Evolutionary conservation across 2,113 vertebrate genomes (phyloP).

Genomic region (Leptobrachium ailaonicum): DNA sequence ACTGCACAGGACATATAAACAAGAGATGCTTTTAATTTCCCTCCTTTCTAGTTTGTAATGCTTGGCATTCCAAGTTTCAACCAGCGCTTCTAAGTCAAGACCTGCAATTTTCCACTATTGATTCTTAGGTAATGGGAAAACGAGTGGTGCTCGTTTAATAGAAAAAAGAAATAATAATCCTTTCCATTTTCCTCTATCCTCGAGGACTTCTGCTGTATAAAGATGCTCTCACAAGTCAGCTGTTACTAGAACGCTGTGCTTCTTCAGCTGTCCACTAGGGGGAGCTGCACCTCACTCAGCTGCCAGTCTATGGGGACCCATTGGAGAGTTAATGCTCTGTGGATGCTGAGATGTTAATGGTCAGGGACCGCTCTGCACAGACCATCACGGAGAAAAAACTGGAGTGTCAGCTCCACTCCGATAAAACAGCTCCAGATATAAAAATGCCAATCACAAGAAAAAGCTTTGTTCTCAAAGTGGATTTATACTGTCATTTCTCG

Average conservation of each 20-base stretch:
- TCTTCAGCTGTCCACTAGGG: neutral
- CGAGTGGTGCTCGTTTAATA: neutral
- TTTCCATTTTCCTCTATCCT: neutral
- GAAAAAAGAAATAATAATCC: neutral
- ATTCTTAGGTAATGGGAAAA: neutral
- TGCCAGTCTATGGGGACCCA: slow-evolving; percentile 34
- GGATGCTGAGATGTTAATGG: slow-evolving; percentile 48
- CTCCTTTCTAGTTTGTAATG: too few relatives aligned
- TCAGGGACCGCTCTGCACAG: slow-evolving; percentile 35
- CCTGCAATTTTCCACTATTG: neutral
- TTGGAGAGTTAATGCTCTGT: slow-evolving; percentile 37
- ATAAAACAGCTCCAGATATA: slow-evolving; percentile 6
- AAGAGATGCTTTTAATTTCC: too few relatives aligned
- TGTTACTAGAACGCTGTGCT: neutral
- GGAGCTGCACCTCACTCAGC: slow-evolving; percentile 5
- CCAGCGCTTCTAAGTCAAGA: neutral
- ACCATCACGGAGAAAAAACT: slow-evolving; percentile 32
- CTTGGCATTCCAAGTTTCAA: neutral
- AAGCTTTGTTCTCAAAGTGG: neutral
- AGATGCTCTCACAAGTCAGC: neutral
- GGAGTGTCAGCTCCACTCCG: slow-evolving; percentile 34
- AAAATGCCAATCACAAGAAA: neutral
- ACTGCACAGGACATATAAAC: too few relatives aligned
- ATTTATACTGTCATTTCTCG: neutral
- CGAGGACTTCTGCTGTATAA: neutral